A percentile compares a stretch with the other conserved stretches of the same genome.
Conservation (phyloP, 2,888 invertebrate species). For the Dilophus febrilis region DNA sequence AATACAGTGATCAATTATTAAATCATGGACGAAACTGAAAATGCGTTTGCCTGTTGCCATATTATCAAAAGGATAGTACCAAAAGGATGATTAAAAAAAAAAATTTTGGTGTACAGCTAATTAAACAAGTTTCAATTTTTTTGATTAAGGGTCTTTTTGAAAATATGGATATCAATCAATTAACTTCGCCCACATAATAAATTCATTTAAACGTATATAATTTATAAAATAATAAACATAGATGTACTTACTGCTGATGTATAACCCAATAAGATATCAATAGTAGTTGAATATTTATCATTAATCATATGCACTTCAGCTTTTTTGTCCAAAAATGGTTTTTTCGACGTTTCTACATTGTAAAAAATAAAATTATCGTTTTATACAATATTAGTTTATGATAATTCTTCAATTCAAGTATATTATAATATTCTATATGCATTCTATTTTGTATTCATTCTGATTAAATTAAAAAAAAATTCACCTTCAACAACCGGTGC, state of each 20-base stretch:
- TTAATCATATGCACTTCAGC: background rate
- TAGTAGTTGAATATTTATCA: background rate
- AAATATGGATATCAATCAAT: background rate
- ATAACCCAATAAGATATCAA: background rate
- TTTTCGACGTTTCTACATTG: background rate
- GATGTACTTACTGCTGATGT: background rate
- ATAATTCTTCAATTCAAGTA: too few species aligned
- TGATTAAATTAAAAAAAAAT: too few species aligned
- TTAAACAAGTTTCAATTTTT: background rate
- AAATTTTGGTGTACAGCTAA: too few species aligned
- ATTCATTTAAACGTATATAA: background rate
- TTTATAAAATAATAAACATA: background rate
- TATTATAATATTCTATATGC: too few species aligned
- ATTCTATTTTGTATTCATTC: too few species aligned
- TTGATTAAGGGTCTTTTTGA: background rate
- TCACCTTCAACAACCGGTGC: slow-evolving; percentile 3
- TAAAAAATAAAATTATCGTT: background rate
- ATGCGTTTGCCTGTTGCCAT: too few species aligned
- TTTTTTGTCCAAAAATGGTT: background rate
- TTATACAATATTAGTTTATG: too few species aligned
- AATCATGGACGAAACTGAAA: too few species aligned
- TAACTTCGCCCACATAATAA: background rate
- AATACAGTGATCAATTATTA: too few species aligned
- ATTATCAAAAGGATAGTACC: too few species aligned
- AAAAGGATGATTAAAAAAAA: too few species aligned